A percentile compares a stretch with the other conserved stretches of the same genome.
Conservation (phyloP, 2,888 invertebrate genomes). For the Cheilosia impressa region DNA sequence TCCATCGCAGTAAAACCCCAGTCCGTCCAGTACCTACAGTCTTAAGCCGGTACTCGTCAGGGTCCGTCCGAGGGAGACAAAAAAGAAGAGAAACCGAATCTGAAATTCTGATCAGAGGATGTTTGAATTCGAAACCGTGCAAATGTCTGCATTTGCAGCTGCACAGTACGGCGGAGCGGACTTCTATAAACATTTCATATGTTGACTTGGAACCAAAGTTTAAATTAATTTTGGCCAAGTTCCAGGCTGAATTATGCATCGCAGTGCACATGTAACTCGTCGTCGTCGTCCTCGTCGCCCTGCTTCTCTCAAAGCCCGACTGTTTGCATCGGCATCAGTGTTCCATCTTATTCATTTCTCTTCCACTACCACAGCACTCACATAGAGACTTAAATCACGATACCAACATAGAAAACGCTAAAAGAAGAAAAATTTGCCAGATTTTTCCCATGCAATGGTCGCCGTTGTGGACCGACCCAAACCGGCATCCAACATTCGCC, state of each 20-base stretch:
- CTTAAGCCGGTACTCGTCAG: slow-evolving; percentile 14
- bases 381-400: slow-evolving; percentile 66
- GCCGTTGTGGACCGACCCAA: slow-evolving; percentile 10
- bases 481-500: slow-evolving; percentile 1
- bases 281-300: neutral
- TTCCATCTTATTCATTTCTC: slow-evolving; percentile 64
- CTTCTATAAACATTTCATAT: slow-evolving; percentile 73
- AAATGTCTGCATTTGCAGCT: slow-evolving; percentile 22
- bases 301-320: neutral
- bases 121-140: slow-evolving; percentile 31
- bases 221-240: slow-evolving; percentile 78
- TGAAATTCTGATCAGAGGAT: slow-evolving; percentile 49
- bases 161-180: neutral
- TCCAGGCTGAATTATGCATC: slow-evolving; percentile 77
- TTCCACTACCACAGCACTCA: slow-evolving; percentile 26
- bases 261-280: slow-evolving; percentile 59
- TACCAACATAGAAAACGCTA: slow-evolving; percentile 8
- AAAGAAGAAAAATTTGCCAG: neutral
- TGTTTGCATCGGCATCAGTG: slow-evolving; percentile 36
- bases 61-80: neutral
- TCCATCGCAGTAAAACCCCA: slow-evolving; percentile 13
- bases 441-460: slow-evolving; percentile 21
- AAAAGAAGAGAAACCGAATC: slow-evolving; percentile 26
- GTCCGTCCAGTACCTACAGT: slow-evolving; percentile 9
- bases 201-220: slow-evolving; percentile 77